Evolutionary conservation across 2,113 vertebrate genomes (phyloP), one percentile per base, ranked within the genome.

Genomic region (Orycteropus afer): DNA sequence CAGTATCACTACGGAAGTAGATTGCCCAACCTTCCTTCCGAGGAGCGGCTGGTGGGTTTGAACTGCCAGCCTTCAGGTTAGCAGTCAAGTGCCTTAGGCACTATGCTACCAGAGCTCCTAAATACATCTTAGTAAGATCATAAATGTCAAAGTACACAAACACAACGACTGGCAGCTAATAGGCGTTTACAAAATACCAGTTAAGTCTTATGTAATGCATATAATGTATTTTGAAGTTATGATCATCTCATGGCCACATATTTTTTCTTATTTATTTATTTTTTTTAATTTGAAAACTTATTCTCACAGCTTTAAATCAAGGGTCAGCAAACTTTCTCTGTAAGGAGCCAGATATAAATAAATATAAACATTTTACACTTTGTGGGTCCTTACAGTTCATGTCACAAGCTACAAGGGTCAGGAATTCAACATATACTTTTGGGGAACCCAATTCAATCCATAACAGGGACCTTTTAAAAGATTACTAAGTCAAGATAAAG

Each of bases 291-390:
- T 86, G 25, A 92, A 85, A 96, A 51, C 63, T 47, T 82, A 93
- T 57, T 92, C 82, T 91, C 61, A 93, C 53, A 92, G n/a, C 9
- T 91, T 83, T 79, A 95, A 87, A 76, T 76, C 20, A 29, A 12
- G 34, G 14, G 14, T 85, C 37, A 55, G 20, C 20, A 55, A 22
- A 73, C 10, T 13, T 83, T 88, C 93, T 89, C 42, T 89, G 5
- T 29, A 40, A 92, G 90, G 29, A 7, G 37, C 45, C 40, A 42
- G 27, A 63, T 12, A 29, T n/a, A n/a, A n/a, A n/a, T n/a, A n/a
- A n/a, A n/a, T 7, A 3, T 13, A 76, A 34, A 37, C 17, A 85
- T 15, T 73, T 47, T 29, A 0, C 6, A 20, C 11, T 73, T 65
- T 65, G 32, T 65, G 29, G 40, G 32, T 23, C 65, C 23, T 69